Conservation (phyloP, 2,797 vertebrate genomes). For the Macroramphosus scolopax region DNA sequence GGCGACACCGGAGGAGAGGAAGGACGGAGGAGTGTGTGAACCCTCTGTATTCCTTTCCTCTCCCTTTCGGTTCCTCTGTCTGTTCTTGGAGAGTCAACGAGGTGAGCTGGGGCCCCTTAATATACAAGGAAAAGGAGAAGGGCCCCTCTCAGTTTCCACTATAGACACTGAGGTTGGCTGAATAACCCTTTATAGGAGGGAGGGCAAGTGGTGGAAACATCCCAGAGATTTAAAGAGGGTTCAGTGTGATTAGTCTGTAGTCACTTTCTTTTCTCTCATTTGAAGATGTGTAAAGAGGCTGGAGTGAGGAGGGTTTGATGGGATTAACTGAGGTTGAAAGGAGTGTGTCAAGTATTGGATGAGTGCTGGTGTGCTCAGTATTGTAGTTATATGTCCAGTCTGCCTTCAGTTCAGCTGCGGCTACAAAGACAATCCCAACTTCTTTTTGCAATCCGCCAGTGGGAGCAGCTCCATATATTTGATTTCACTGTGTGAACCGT, state of each 20-base stretch:
- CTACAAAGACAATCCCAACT: neutral
- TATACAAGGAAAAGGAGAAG: conserved; percentile 54
- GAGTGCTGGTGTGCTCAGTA: conserved; percentile 1
- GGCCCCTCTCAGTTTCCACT: conserved; percentile 46
- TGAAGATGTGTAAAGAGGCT: conserved; percentile 29
- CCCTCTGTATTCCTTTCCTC: conserved; percentile 38
- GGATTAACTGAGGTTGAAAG: conserved; percentile 35
- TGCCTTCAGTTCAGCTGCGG: conserved; percentile 7
- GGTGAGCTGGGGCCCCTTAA: conserved; percentile 51
- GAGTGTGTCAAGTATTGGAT: conserved; percentile 24
- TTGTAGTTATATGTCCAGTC: conserved; percentile 4
- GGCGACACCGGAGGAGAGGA: conserved; percentile 36
- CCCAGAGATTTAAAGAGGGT: conserved; percentile 35
- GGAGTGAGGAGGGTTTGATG: conserved; percentile 3
- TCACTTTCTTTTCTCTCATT: conserved; percentile 25
- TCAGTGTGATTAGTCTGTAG: conserved; percentile 40
- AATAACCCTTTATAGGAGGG: conserved; percentile 43
- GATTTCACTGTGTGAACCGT: too few species aligned
- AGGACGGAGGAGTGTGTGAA: conserved; percentile 59
- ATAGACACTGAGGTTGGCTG: conserved; percentile 42
- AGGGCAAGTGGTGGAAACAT: conserved; percentile 49
- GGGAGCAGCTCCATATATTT: too few species aligned
- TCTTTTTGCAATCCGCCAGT: neutral
- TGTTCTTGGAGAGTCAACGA: conserved; percentile 51
- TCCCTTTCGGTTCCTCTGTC: conserved; percentile 28